A percentile compares a stretch with the other conserved stretches of the same genome.
phyloP scores from a whole-genome alignment of 2,797 vertebrate genomes.

The Ficedula albicollis region DNA sequence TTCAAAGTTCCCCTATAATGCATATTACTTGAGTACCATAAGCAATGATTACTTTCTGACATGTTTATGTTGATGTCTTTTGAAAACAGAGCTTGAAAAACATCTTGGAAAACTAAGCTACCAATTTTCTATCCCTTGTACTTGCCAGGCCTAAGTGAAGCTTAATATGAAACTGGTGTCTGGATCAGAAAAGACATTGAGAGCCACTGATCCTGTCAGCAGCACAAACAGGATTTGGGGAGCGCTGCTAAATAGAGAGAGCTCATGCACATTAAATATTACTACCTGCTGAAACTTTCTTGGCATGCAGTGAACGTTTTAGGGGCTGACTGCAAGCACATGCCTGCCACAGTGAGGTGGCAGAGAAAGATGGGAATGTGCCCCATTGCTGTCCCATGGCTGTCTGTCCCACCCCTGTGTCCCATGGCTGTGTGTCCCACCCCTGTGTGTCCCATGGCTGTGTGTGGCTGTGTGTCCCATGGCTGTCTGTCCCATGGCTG shows the following conservation, averaged over 20 bases:
- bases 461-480: not conserved
- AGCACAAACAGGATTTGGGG: not conserved
- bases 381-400: not conserved
- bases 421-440: too few relatives aligned
- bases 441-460: not conserved
- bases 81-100: constrained; percentile 13
- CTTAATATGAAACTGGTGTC: not conserved
- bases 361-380: not conserved
- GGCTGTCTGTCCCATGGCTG: not conserved
- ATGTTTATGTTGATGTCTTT: not conserved
- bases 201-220: not conserved
- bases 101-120: not conserved
- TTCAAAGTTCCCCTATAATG: not conserved
- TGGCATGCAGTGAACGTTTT: not conserved
- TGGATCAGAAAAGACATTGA: not conserved
- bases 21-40: not conserved
- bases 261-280: not conserved
- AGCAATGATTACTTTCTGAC: not conserved
- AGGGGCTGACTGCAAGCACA: not conserved
- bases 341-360: accelerated
- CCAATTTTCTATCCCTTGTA: not conserved
- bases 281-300: not conserved
- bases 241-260: not conserved
- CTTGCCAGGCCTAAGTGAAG: constrained; percentile 22
- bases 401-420: not conserved